These are phyloP conservation scores for Falco columbarius DNA, from an alignment of 2,797 vertebrate species.

Conservation along the genomic window DNA sequence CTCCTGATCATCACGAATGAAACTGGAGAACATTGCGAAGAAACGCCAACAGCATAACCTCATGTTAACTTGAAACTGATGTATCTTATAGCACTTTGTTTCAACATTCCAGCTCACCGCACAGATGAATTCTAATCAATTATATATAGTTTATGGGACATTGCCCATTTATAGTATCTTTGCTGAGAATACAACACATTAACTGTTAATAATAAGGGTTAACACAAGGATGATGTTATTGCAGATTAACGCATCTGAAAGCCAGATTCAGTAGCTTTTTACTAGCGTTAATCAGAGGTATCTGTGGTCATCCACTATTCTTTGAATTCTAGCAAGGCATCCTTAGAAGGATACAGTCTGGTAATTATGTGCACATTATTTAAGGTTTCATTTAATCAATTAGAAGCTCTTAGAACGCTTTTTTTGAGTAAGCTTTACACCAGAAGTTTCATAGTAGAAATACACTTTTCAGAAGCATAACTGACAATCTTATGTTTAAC, in stretches of 20 bases:
- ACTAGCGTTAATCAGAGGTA: not conserved
- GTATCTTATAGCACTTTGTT: not conserved
- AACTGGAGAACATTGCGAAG: not conserved
- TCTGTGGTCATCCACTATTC: not conserved
- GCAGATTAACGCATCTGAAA: not conserved
- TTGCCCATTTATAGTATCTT: not conserved
- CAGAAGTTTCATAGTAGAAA: not conserved
- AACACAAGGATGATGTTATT: not conserved
- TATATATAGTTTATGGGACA: not conserved
- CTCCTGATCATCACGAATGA: not conserved
- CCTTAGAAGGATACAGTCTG: not conserved
- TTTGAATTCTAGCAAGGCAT: not conserved
- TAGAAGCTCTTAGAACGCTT: not conserved
- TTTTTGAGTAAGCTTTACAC: not conserved
- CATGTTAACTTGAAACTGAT: not conserved
- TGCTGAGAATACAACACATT: not conserved
- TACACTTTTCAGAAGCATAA: not conserved
- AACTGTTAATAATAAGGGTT: not conserved
- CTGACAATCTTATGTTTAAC: not conserved
- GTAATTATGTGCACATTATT: not conserved
- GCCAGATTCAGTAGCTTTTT: not conserved
- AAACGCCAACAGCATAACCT: not conserved
- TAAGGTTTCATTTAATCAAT: not conserved
- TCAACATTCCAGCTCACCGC: not conserved
- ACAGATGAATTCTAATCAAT: not conserved